A percentile compares a stretch with the other conserved stretches of the same genome.
Evolutionary conservation across 2,113 vertebrate species (phyloP).

Genomic region (Hypanus sabinus): DNA sequence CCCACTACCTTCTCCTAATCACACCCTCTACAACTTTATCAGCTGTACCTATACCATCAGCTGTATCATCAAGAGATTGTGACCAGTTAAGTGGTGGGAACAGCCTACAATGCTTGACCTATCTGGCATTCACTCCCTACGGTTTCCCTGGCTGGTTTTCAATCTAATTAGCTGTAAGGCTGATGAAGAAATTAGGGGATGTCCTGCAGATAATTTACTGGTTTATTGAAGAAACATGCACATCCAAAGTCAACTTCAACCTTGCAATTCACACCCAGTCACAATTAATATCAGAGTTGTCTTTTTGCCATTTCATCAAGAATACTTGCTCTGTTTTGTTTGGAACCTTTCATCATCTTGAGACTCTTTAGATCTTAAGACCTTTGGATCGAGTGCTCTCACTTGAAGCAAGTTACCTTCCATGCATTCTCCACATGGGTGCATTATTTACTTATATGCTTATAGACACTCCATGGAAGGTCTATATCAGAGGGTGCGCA

Average conservation of each 20-base stretch:
- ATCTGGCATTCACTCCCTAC: not conserved
- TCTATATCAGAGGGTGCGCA: too few relatives aligned
- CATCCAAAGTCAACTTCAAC: too few relatives aligned
- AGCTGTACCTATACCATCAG: too few relatives aligned
- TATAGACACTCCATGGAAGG: not conserved
- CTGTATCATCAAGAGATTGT: too few relatives aligned
- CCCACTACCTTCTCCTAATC: too few relatives aligned
- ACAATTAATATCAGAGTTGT: too few relatives aligned
- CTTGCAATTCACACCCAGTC: too few relatives aligned
- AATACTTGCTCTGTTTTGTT: too few relatives aligned
- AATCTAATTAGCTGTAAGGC: not conserved
- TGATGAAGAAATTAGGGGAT: not conserved
- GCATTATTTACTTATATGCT: not conserved
- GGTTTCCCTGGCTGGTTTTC: not conserved
- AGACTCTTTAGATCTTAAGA: too few relatives aligned
- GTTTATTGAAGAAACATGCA: too few relatives aligned
- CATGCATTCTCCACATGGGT: not conserved
- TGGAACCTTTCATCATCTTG: not conserved
- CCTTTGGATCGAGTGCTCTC: not conserved
- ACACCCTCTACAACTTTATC: too few relatives aligned
- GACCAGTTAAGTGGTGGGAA: not conserved
- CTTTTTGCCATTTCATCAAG: too few relatives aligned
- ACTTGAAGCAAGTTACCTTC: not conserved
- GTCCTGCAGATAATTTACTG: not conserved
- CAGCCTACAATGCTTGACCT: not conserved